Evolutionary conservation across 2,113 vertebrate species (phyloP), one percentile per base, ranked within the genome.

Genomic region (Thamnophis sirtalis): DNA sequence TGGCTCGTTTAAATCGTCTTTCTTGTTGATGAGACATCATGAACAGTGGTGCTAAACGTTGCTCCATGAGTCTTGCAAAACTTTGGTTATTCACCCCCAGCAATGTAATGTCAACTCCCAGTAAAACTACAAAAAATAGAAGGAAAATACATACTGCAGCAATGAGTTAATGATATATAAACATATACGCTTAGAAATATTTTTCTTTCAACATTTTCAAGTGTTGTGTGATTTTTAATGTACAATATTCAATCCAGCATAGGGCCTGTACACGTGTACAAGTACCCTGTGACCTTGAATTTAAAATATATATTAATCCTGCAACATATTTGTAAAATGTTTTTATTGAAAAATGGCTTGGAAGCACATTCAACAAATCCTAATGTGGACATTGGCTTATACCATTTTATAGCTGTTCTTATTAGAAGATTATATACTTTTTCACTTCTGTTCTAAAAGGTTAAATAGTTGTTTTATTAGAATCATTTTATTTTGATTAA

Each of bases 31-130:
- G 98, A 43, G 99, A 99, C 97, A 98, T 97, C 97, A 98, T 98
- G 89, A 99, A 99, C 11, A 99, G 97, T 22, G 98, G 98, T 53
- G 98, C 99, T 96, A 99, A 93, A n/a, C 98, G 98, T 95, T 98
- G 98, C 96, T 99, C 99, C 99, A 99, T 99, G 94, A 99, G 94
- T 38, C 98, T 98, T 91, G 99, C 98, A 90, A 99, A 99, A 97
- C 99, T 99, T 96, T 99, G 99, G 94, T 99, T 99, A 96, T 99
- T 99, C 94, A 97, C 97, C 87, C 98, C 98, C 96, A 99, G 97
- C 50, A 98, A 98, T 0, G 97, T 97, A 73, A 98, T 98, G 92
- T 99, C 98, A 84, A 99, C 99, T 6, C 99, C 99, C 96, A 99
- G 99, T 95, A 99, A 98, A 95, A 99, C 99, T 99, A 97, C 11